These are phyloP conservation scores for Cryptocephalus primarius DNA, from an alignment of 2,888 invertebrate species.

Conservation along the genomic window DNA sequence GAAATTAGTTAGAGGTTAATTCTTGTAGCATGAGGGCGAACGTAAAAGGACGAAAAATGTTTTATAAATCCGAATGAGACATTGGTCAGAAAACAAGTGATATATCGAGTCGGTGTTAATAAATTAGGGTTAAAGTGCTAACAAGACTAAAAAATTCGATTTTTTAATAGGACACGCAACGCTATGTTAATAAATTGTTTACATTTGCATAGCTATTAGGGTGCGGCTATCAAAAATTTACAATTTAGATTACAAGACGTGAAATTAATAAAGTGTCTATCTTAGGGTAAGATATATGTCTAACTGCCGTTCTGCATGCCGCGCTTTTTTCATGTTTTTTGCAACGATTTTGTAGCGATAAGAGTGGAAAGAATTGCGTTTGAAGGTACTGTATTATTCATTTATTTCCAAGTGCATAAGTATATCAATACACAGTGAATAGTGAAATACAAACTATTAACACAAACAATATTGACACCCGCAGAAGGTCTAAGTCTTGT, in stretches of 20 bases:
- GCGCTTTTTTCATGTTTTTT: neutral
- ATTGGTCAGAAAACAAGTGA: conserved; percentile 2
- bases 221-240: conserved; percentile 24
- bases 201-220: conserved; percentile 25
- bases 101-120: conserved; percentile 12
- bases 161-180: conserved; percentile 16
- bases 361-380: too few relatives aligned
- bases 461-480: too few relatives aligned
- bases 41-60: too few relatives aligned
- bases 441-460: too few relatives aligned
- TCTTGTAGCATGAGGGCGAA: too few relatives aligned
- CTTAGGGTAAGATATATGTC: neutral
- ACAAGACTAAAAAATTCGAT: conserved; percentile 16
- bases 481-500: too few relatives aligned
- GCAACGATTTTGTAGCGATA: neutral
- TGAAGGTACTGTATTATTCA: too few relatives aligned
- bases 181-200: conserved; percentile 15
- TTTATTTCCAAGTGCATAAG: too few relatives aligned
- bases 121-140: conserved; percentile 18
- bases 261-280: conserved; percentile 20
- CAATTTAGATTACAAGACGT: conserved; percentile 23
- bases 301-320: too few relatives aligned
- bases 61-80: too few relatives aligned
- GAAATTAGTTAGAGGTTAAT: too few relatives aligned
- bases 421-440: too few relatives aligned